Conservation (phyloP, 2,113 vertebrate species). For the Limnothrissa miodon region DNA sequence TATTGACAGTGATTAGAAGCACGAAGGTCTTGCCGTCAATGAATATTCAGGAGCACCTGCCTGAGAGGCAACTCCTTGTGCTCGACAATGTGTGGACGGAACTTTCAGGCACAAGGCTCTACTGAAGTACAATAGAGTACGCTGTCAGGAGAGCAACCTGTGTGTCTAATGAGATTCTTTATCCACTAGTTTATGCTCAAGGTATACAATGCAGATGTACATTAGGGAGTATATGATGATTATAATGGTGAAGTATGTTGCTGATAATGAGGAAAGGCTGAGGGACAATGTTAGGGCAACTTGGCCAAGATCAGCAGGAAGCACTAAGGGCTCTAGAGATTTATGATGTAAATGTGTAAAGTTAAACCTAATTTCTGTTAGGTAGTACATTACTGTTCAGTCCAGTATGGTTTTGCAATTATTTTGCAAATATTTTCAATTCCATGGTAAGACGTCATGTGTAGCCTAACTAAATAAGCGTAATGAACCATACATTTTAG, state of each 20-base stretch:
- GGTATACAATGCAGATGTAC: constrained; percentile 12
- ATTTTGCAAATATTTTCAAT: no score
- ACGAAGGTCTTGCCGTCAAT: constrained; percentile 55
- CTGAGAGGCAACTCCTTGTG: constrained; percentile 47
- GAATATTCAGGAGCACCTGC: constrained; percentile 77
- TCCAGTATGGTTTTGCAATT: no score
- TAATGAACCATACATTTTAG: no score
- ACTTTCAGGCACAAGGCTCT: constrained; percentile 29
- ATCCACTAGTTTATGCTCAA: background rate
- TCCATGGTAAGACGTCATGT: no score
- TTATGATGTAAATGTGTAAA: background rate
- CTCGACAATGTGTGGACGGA: constrained; percentile 51
- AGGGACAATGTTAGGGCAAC: background rate
- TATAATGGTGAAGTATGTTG: constrained; percentile 17
- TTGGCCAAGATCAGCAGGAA: background rate
- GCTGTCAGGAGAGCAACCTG: constrained; percentile 7
- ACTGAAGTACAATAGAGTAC: background rate
- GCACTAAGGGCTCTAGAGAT: background rate
- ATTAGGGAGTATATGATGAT: constrained; percentile 16
- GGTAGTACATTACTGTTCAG: no score
- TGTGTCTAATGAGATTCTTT: constrained; percentile 16
- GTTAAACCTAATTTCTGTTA: background rate
- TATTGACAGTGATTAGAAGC: constrained; percentile 73
- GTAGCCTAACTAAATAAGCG: no score
- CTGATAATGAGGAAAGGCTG: background rate